Base-by-base conservation (phyloP, 2,113 vertebrate species). In the Actenoides lindsayi region DNA sequence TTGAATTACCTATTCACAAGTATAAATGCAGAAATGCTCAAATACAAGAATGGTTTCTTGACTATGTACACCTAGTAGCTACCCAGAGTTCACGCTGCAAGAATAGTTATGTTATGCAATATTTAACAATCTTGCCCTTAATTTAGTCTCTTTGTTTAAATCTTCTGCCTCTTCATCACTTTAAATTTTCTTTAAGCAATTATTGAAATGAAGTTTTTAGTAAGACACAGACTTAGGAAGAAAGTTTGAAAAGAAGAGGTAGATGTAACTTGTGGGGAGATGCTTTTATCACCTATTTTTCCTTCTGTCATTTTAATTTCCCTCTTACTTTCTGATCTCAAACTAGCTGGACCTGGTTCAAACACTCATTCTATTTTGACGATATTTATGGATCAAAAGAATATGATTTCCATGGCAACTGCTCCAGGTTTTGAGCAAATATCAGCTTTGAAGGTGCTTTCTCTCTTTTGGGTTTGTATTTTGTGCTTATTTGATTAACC, bases 331-430 rank as follows among this genome's bases (percentile, higher is more conserved):
- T 94, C 51, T 62, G 59, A 94, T 95, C 95, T 81, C 41, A 92
- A 30, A 80, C 37, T 90, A 86, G 27, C 46, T 93, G 93, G 83
- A 87, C 93, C 10, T 77, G 41, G 28, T 95, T 97, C 93, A 96
- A 95, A 94, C 94, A 60, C 82, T 91, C 59, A 89, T 96, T 84
- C 81, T 96, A 96, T 95, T 90, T 96, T 96, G 91, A 95, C 1
- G 90, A 87, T 96, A 94, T 71, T 93, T 97, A 92, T 90, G 79
- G 85, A 97, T 96, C 96, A 96, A 94, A 96, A 94, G 89, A 97
- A 87, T 87, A 92, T 94, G 68, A 97, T 98, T 98, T 97, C 96
- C 96, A 97, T 98, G 90, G 96, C 54, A 97, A 98, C 91, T 69
- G 82, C 65, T 90, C 56, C 30, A 89, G 81, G 65, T 97, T 98